These are phyloP conservation scores for Drosophila ogumai DNA, from an alignment of 1,140 invertebrate genomes.

Conservation along the genomic window DNA sequence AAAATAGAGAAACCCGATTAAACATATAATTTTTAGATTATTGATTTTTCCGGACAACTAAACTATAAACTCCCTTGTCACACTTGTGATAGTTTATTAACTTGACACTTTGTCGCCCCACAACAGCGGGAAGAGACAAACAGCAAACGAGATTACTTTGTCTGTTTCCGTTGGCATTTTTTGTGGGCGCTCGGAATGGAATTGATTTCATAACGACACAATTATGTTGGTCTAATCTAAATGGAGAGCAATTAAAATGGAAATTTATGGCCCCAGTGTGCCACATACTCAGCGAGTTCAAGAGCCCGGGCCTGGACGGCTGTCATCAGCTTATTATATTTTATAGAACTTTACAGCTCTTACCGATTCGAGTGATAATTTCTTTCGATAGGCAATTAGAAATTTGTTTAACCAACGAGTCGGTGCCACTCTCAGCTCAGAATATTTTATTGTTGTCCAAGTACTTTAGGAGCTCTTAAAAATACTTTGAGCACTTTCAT, in stretches of 20 bases:
- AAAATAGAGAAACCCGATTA: background rate
- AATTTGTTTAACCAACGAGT: constrained; percentile 61
- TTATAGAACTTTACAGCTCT: constrained; percentile 56
- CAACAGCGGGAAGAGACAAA: constrained; percentile 3
- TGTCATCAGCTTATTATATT: constrained; percentile 60
- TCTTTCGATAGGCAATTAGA: constrained; percentile 53
- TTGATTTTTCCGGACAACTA: background rate
- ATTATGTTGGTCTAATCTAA: constrained; percentile 68
- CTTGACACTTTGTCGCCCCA: constrained; percentile 44
- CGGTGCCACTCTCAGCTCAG: constrained; percentile 2
- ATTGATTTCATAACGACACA: constrained; percentile 62
- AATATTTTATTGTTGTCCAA: background rate
- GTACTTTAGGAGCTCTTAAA: constrained; percentile 13
- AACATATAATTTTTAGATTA: background rate
- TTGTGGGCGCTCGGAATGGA: constrained; percentile 25
- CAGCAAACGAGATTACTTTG: constrained; percentile 14
- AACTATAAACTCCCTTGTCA: background rate
- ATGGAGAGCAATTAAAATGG: constrained; percentile 69
- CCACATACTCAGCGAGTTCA: constrained; percentile 59
- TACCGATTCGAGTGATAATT: constrained; percentile 48
- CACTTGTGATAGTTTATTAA: constrained; percentile 23
- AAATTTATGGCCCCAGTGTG: constrained; percentile 72
- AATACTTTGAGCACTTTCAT: constrained; percentile 40
- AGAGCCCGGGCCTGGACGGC: constrained; percentile 40
- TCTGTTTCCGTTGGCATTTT: constrained; percentile 21